Evolutionary conservation across 2,888 invertebrate species (phyloP), one percentile per base, ranked within the genome.

Genomic region (Cosmorhoe ocellata): DNA sequence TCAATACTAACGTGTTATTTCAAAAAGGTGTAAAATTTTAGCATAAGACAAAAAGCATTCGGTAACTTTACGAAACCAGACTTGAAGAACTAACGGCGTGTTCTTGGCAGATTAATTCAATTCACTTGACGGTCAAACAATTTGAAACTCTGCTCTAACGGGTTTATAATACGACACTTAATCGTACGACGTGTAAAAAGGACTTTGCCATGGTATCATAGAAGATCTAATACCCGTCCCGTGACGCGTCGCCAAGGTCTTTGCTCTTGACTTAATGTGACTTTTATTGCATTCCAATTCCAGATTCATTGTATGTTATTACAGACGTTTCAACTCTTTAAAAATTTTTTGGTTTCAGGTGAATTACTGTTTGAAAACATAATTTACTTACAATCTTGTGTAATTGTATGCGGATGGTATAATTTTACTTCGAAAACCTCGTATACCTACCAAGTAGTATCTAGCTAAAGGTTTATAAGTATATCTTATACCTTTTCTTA

Each of bases 221-320:
- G 13, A 26, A 46, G 26, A 38, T 39, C 31, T 38, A 27, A 42
- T 14, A 18, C 24, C 24, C 13, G 13, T 34, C 38, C 28, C 67
- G 67, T 70, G 58, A 63, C 66, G 58, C 65, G 63, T 65, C 65
- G 54, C 67, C 57, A 64, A 72, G 71, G 71, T 75, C 75, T 71
- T 77, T 68, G 72, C 81, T 82, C 82, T 81, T 73, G 83, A 82
- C 79, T 83, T 85, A 85, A 85, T 84, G 84, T 74, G 84, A 84
- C 84, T 84, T 85, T 85, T 84, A 85, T 85, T 81, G 68, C 83
- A 67, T 76, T 76, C 74, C 73, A 74, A 76, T 82, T 76, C 69
- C 77, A 79, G 67, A 61, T 64, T 71, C 79, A 77, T 82, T 84
- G 81, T 81, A 73, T 59, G 64, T 6, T 7, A 3, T 74, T 63